A percentile compares a stretch with the other conserved stretches of the same genome.
Conservation (phyloP, 2,797 vertebrate genomes). For the Periophthalmus magnuspinnatus region DNA sequence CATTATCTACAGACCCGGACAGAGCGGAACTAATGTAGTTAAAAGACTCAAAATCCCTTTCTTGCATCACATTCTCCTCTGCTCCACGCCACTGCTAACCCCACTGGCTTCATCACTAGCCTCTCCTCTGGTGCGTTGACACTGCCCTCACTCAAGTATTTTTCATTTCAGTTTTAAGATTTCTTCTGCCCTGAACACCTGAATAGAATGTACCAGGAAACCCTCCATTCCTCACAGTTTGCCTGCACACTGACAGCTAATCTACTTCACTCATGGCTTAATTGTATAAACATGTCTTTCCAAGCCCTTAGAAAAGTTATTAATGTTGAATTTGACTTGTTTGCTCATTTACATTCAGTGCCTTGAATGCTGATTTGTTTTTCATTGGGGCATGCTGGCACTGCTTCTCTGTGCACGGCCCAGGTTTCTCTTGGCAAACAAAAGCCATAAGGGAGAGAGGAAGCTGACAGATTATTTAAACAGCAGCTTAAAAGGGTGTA, state of each 20-base stretch:
- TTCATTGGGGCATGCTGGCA: background rate
- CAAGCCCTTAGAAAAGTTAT: background rate
- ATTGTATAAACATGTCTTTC: conserved; percentile 1
- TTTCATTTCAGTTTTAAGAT: conserved; percentile 16
- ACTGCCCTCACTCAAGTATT: conserved; percentile 21
- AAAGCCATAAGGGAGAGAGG: conserved; percentile 7
- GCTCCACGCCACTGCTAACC: conserved; percentile 44
- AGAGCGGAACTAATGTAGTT: conserved; percentile 83
- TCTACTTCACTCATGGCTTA: conserved; percentile 7
- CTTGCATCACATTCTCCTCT: conserved; percentile 67
- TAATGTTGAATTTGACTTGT: conserved; percentile 1
- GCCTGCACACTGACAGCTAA: background rate
- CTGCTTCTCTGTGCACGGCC: background rate
- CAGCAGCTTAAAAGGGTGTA: background rate
- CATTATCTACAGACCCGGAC: conserved; percentile 83
- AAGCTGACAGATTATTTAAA: conserved; percentile 8
- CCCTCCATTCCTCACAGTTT: conserved; percentile 3
- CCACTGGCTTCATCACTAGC: conserved; percentile 37
- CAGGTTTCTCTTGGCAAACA: conserved; percentile 5
- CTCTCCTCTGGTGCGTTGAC: conserved; percentile 28
- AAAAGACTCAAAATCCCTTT: conserved; percentile 81
- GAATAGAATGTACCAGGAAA: conserved; percentile 9
- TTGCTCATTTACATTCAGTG: conserved; percentile 13
- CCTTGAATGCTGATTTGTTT: conserved; percentile 11
- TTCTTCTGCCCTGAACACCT: conserved; percentile 6